Evolutionary conservation across 2,888 invertebrate genomes (phyloP), one percentile per base, ranked within the genome.

Genomic region (Pardosa pseudoannulata): DNA sequence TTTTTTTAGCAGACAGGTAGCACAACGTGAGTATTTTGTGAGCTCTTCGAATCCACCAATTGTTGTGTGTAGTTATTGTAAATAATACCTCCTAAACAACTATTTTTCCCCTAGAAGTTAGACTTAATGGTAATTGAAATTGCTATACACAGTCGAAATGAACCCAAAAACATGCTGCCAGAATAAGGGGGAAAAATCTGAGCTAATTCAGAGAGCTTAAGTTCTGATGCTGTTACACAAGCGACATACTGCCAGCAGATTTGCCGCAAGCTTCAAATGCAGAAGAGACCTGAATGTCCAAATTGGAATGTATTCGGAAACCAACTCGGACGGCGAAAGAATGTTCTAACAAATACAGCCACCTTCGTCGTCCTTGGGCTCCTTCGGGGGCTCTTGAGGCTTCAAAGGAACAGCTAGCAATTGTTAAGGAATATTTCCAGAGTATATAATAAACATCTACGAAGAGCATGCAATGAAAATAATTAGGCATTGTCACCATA

Each of bases 331-430:
- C 64, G 39, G 71, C 28, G n/a, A n/a, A n/a, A 29, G 36, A 23
- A 9, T 56, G 65, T 46, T 36, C 88, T 88, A 89, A 79, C 89
- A 89, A 67, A 89, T 88, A 68, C 89, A 89, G 7, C 89, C 88
- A 36, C 86, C 87, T 65, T 89, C 89, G 46, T 89, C 89, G 41
- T 87, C 88, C 36, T 88, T 88, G 19, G 76, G 65, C 67, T 85
- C 83, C 67, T 71, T 88, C n/a, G 74, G 85, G 19, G 88, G 86
- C 72, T 89, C 89, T 79, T 89, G 82, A 13, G 89, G 89, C 83
- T 88, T 88, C 56, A 89, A 70, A 29, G 89, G 89, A 67, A 89
- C 80, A 68, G 88, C 89, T 89, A 73, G 41, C 39, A n/a, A 76
- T 46, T 28, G 74, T 87, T 83, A 71, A 82, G 73, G 83, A 81